Conservation (phyloP, 2,797 vertebrate species). For the Ceryle rudis region DNA sequence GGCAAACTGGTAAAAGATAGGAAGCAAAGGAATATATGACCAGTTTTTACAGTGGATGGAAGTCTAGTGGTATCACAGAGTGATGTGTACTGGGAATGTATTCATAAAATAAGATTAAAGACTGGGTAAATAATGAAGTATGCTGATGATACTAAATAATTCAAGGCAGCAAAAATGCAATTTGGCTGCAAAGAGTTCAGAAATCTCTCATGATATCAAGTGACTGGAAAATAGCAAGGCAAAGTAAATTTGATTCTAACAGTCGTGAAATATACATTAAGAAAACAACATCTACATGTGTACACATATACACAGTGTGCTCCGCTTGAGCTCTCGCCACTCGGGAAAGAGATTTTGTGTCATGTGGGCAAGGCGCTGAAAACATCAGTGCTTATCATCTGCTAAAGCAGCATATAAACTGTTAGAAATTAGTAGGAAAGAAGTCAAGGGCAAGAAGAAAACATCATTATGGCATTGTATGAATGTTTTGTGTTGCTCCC, state of each 20-base stretch:
- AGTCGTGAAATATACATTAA: neutral
- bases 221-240: neutral
- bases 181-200: conserved; percentile 13
- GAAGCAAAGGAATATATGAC: neutral
- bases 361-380: neutral
- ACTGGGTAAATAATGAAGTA: conserved; percentile 1
- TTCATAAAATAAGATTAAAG: neutral
- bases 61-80: neutral
- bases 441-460: neutral
- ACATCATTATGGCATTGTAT: neutral
- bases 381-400: neutral
- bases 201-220: neutral
- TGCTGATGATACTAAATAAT: conserved; percentile 30
- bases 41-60: neutral
- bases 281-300: neutral
- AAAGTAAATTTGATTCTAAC: conserved; percentile 14
- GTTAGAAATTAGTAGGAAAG: neutral
- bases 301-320: neutral
- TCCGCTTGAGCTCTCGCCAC: neutral
- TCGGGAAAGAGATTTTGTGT: neutral
- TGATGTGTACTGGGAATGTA: neutral
- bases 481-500: neutral
- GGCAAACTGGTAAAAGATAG: neutral
- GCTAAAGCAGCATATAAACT: neutral
- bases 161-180: conserved; percentile 17